These are phyloP conservation scores for Oreochromis mossambicus DNA, from an alignment of 2,797 vertebrate genomes.

Conservation along the genomic window DNA sequence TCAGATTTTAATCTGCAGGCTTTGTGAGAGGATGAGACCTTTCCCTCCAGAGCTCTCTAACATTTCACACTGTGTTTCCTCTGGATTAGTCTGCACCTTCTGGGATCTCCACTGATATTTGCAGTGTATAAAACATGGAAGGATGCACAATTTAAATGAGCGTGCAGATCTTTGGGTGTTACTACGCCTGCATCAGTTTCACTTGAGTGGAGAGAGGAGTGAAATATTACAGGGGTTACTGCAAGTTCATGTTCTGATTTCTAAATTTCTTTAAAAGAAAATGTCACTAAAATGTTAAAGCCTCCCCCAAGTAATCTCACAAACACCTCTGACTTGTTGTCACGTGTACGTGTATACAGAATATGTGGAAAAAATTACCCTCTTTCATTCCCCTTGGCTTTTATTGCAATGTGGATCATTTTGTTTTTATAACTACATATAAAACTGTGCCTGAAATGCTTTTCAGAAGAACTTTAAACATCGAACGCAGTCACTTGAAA, in stretches of 20 bases:
- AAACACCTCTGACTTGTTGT: neutral
- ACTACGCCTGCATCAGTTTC: neutral
- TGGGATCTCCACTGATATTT: slow-evolving; percentile 13
- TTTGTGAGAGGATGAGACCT: neutral
- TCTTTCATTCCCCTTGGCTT: neutral
- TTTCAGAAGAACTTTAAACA: neutral
- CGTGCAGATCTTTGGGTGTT: neutral
- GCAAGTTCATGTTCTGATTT: neutral
- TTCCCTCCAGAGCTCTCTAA: neutral
- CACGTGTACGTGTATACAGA: neutral
- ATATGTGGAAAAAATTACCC: neutral
- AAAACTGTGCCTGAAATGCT: neutral
- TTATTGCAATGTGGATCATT: neutral
- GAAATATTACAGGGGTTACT: neutral
- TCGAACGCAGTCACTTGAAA: neutral
- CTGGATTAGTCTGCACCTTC: slow-evolving; percentile 6
- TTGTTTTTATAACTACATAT: neutral
- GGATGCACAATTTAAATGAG: slow-evolving; percentile 27
- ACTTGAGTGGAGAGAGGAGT: neutral
- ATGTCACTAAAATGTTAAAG: slow-evolving; percentile 36
- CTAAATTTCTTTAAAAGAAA: neutral
- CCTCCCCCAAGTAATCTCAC: neutral
- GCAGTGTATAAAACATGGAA: neutral
- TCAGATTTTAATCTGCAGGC: neutral
- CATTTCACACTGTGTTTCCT: slow-evolving; percentile 5